Evolutionary conservation across 2,113 vertebrate genomes (phyloP), one percentile per base, ranked within the genome.

Genomic region (Polyodon spathula): DNA sequence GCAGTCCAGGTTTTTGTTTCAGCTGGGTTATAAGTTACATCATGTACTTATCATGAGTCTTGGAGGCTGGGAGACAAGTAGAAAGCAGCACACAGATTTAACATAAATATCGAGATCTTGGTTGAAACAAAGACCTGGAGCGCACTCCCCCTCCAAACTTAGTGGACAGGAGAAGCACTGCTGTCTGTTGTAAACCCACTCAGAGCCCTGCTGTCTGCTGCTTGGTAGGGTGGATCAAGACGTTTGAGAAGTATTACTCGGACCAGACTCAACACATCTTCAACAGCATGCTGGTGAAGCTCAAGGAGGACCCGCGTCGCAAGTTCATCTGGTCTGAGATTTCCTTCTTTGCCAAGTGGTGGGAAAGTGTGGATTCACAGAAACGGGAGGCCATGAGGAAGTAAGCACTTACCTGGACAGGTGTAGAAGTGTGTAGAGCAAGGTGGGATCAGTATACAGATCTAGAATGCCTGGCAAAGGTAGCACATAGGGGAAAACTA

Each of bases 271-370:
- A 97, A 65, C 95, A 99, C 73, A 98, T 99, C 75, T 85, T 99
- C 56, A 97, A 98, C 80, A 95, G 93, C 87, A 94, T 99, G 92
- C 83, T 95, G 66, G 79, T 91, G 69, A 98, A 99, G 80, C 81
- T 99, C 75, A 81, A 91, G 8, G 94, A 99, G 73, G 94, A 99
- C 78, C 81, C 92, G 0, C 90, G 93, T 46, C 87, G 93, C 55
- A 94, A 93, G 72, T 99, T 99, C 73, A 95, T 99, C 76, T 99
- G 93, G 96, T 93, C 94, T 0, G 96, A 99, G 75, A 92, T 99
- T 67, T 97, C 96, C 15, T 99, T 84, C 78, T 93, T 99, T 4
- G 76, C 92, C 73, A 98, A 97, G 77, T 98, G 96, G 94, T 99
- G 96, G 96, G 94, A 97, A 74, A 93, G 86, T 62, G 91, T 88